Conservation (phyloP, 2,888 invertebrate species). For the Scrobipalpa atriplicella region DNA sequence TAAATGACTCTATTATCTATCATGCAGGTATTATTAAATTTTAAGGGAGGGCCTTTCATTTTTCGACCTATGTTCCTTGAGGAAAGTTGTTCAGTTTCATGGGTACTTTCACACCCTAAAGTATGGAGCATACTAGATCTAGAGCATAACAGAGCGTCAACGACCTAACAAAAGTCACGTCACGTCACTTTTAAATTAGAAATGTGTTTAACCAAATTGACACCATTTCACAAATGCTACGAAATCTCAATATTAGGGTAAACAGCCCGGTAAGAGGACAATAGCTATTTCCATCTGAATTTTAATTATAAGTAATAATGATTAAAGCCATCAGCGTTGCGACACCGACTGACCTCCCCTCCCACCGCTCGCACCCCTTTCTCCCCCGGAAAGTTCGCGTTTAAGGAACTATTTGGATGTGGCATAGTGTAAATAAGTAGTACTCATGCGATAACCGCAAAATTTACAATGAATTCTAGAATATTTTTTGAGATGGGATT, state of each 20-base stretch:
- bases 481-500: too few species aligned
- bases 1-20: too few species aligned
- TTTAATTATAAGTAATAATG: constrained; percentile 79
- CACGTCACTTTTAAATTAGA: background rate
- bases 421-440: constrained; percentile 40
- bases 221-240: too few species aligned
- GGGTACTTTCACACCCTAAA: too few species aligned
- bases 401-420: constrained; percentile 43
- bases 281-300: constrained; percentile 66
- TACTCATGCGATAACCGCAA: background rate
- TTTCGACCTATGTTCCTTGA: too few species aligned
- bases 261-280: constrained; percentile 40
- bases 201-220: background rate
- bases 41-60: too few species aligned
- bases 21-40: too few species aligned
- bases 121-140: too few species aligned
- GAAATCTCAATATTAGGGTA: background rate
- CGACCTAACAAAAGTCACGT: too few species aligned
- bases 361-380: constrained; percentile 69
- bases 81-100: too few species aligned
- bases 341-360: constrained; percentile 75
- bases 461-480: too few species aligned
- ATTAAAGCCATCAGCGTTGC: constrained; percentile 75
- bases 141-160: too few species aligned
- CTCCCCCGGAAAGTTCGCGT: constrained; percentile 36